Percentiles rank a stretch among this genome's conserved stretches.
Conservation (phyloP, 2,888 invertebrate species). For the Onthophagus sagittarius region DNA sequence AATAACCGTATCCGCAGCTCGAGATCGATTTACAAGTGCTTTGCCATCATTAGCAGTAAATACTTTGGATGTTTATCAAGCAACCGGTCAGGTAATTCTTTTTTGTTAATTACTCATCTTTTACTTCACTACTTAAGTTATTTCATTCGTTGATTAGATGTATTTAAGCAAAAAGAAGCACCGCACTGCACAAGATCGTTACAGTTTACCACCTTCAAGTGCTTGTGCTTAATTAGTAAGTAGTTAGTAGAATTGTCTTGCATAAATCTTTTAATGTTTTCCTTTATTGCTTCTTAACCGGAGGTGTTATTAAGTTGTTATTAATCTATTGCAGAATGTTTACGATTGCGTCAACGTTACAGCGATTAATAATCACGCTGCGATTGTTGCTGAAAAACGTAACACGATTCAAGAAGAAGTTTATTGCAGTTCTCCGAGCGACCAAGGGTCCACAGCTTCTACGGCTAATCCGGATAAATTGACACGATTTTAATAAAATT, state of each 20-base stretch:
- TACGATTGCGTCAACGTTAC: conserved; percentile 59
- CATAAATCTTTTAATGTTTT: too few species aligned
- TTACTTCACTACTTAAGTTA: background rate
- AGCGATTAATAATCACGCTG: conserved; percentile 45
- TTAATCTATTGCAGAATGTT: conserved; percentile 48
- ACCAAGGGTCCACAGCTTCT: conserved; percentile 15
- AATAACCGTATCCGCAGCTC: conserved; percentile 61
- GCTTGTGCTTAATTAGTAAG: background rate
- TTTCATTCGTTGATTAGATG: background rate
- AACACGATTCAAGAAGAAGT: conserved; percentile 22
- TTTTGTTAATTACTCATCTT: background rate
- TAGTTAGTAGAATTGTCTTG: background rate
- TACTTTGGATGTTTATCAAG: conserved; percentile 48
- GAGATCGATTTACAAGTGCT: conserved; percentile 57
- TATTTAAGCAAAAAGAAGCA: background rate
- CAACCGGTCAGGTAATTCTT: conserved; percentile 42
- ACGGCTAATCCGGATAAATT: conserved; percentile 40
- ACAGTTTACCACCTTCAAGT: background rate
- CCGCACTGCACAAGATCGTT: background rate
- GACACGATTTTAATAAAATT: conserved; percentile 38
- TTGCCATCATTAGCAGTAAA: conserved; percentile 50
- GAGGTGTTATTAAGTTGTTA: background rate
- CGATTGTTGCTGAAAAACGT: conserved; percentile 26
- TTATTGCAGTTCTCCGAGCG: conserved; percentile 11
- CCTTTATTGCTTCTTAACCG: background rate